Percentiles rank a stretch among this genome's conserved stretches.
Evolutionary conservation across 1,140 invertebrate species (phyloP).

Genomic region (Apis florea): DNA sequence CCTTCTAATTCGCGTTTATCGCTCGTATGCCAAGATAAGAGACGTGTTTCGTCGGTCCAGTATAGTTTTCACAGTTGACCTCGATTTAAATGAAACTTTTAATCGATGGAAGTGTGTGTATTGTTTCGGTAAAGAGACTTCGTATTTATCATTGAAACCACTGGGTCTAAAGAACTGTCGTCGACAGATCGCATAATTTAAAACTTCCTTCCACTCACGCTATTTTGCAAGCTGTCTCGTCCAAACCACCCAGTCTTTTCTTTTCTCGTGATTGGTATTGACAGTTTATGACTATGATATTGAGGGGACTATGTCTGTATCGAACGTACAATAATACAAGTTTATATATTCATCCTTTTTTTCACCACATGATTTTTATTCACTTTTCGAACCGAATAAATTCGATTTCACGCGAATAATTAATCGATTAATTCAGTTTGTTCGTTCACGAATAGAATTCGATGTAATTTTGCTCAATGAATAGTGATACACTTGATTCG

Average conservation of each 20-base stretch:
- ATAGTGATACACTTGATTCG: no score
- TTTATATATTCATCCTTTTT: no score
- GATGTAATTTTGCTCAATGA: no score
- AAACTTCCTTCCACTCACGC: conserved; percentile 50
- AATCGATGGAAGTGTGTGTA: conserved; percentile 47
- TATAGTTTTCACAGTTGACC: conserved; percentile 41
- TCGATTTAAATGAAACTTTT: conserved; percentile 16
- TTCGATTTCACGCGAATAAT: no score
- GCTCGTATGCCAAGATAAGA: no score
- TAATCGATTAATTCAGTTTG: no score
- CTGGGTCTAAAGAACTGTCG: conserved; percentile 53
- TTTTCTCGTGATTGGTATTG: conserved; percentile 2
- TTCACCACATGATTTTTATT: no score
- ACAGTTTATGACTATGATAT: conserved; percentile 7
- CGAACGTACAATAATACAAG: no score
- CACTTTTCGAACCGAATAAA: no score
- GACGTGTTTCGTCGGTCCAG: neutral
- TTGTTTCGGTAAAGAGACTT: conserved; percentile 55
- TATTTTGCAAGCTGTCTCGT: conserved; percentile 60
- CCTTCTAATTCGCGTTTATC: no score
- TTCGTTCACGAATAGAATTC: no score
- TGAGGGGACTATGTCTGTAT: no score
- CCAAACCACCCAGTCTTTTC: conserved; percentile 3
- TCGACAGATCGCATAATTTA: conserved; percentile 61
- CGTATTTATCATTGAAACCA: conserved; percentile 50